Conservation (phyloP, 2,113 vertebrate genomes). For the Trichechus manatus region DNA sequence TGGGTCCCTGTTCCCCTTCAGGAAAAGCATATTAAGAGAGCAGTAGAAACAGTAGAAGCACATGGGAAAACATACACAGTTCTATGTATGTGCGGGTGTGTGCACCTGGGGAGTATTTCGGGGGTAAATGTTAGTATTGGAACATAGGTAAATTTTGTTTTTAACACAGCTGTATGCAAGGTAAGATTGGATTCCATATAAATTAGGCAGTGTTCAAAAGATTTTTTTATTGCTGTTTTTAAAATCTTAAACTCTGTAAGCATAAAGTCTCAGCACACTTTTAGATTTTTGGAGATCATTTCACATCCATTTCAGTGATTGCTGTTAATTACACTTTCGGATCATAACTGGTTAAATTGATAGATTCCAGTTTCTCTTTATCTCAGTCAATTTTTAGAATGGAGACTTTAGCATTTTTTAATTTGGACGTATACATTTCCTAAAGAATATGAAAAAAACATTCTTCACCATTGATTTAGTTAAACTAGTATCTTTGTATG, state of each 20-base stretch:
- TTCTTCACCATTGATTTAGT: conserved; percentile 13
- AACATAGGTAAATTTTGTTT: conserved; percentile 7
- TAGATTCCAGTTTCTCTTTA: conserved; percentile 57
- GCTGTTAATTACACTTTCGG: conserved; percentile 48
- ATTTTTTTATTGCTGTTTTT: background rate
- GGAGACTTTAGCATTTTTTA: background rate
- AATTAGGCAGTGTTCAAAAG: conserved; percentile 29
- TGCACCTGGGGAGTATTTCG: background rate
- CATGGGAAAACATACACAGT: background rate
- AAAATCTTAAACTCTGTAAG: conserved; percentile 73
- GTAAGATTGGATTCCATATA: conserved; percentile 24
- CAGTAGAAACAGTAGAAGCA: background rate
- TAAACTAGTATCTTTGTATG: background rate
- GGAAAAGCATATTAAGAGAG: background rate
- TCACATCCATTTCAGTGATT: background rate
- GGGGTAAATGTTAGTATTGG: background rate
- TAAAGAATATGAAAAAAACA: conserved; percentile 34
- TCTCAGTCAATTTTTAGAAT: conserved; percentile 64
- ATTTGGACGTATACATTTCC: conserved; percentile 40
- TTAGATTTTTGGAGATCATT: conserved; percentile 45
- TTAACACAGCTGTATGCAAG: conserved; percentile 53
- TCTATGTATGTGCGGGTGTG: background rate
- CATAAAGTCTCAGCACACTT: conserved; percentile 68
- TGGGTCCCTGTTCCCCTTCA: conserved; percentile 42
- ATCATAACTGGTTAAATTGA: conserved; percentile 27